Percentiles rank a stretch among this genome's conserved stretches.
Conservation (phyloP, 2,797 vertebrate species). For the Smutsia temminckii region DNA sequence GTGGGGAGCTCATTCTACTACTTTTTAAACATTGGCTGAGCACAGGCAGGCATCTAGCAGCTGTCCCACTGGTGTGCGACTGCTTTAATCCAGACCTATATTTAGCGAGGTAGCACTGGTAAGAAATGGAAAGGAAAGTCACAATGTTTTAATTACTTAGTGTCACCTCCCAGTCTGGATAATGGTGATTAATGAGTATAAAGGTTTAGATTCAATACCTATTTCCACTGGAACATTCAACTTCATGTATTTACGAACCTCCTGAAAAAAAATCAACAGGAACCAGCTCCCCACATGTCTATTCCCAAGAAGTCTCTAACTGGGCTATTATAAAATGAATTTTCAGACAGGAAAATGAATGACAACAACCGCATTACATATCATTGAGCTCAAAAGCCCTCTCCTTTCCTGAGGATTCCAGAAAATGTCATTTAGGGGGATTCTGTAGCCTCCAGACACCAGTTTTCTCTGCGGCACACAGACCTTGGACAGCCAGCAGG, state of each 20-base stretch:
- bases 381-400: background rate
- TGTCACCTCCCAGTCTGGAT: background rate
- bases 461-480: background rate
- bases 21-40: background rate
- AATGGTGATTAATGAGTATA: background rate
- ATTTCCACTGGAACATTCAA: background rate
- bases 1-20: background rate
- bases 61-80: too few species aligned
- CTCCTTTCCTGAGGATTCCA: background rate
- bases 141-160: background rate
- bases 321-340: slow-evolving; percentile 7
- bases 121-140: background rate
- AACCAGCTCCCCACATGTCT: background rate
- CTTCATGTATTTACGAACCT: background rate
- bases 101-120: background rate
- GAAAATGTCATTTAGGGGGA: background rate
- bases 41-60: background rate
- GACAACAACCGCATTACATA: background rate
- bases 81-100: background rate
- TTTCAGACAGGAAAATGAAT: background rate
- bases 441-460: background rate
- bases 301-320: background rate
- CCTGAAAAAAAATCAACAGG: background rate
- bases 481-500: background rate
- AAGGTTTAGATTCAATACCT: background rate